Conservation (phyloP, 2,113 vertebrate species). For the Nansenia antarctica region DNA sequence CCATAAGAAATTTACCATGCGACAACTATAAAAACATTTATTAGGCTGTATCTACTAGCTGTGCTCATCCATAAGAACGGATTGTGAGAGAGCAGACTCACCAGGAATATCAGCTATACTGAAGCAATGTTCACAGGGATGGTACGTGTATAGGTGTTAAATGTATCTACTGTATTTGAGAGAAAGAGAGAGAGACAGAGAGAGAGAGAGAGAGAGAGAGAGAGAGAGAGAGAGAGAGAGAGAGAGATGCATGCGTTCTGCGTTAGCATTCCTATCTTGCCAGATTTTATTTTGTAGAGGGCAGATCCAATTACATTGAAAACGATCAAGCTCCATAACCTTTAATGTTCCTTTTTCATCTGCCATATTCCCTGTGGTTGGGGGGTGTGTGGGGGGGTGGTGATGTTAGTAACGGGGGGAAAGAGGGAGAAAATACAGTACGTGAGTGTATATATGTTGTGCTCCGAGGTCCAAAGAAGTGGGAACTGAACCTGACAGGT, state of each 20-base stretch:
- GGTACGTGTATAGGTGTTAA: too few species aligned
- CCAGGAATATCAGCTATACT: neutral
- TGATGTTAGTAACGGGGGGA: neutral
- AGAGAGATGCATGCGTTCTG: neutral
- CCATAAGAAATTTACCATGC: neutral
- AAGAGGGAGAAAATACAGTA: neutral
- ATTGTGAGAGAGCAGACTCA: neutral
- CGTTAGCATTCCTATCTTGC: constrained; percentile 1
- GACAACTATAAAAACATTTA: neutral
- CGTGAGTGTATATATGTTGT: neutral
- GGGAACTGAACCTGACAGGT: neutral
- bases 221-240: too few species aligned
- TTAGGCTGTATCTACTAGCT: neutral
- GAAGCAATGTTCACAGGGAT: too few species aligned
- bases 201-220: too few species aligned
- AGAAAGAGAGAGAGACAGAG: too few species aligned
- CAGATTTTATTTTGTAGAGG: constrained; percentile 20
- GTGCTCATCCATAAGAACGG: neutral
- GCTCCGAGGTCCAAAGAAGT: neutral
- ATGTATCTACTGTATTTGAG: too few species aligned
- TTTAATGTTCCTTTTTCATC: constrained; percentile 24
- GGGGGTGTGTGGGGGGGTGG: too few species aligned
- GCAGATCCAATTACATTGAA: constrained; percentile 31
- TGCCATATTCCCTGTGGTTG: neutral
- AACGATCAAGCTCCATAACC: constrained; percentile 34